Base-by-base conservation (phyloP, 2,113 vertebrate genomes). In the Hippocampus abdominalis region DNA sequence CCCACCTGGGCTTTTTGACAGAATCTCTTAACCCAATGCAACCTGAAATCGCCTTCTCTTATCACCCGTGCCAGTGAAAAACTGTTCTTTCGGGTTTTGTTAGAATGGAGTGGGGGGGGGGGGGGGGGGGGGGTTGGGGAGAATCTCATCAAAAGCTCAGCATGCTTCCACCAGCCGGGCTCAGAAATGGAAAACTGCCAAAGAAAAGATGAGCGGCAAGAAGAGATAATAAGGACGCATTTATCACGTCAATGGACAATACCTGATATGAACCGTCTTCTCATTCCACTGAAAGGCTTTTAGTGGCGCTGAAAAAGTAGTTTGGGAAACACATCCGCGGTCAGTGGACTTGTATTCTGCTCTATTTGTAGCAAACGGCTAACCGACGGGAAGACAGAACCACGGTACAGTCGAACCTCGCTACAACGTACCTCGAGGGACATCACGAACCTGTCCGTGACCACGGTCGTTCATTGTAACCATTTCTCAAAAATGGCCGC, bases 111-210 rank as follows among this genome's bases (percentile, higher is more conserved):
- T 46, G 44, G 68, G 63, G 29, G 29, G 0, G 29, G 29, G 29
- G 3, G 29, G 29, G 0, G 29, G 4, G 32, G 32, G 0, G 32
- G 32, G n/a, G n/a, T n/a, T n/a, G n/a, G n/a, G n/a, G n/a, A n/a
- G n/a, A n/a, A 81, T 29, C 72, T 82, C 80, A 86, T 86, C 66
- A 72, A 20, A 13, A n/a, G 25, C 84, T 29, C 86, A 84, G 78
- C 49, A 2, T 64, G 60, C 36, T 44, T 54, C 64, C 15, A 71
- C 64, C 39, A 61, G 32, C n/a, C n/a, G n/a, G n/a, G n/a, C n/a
- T n/a, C n/a, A n/a, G n/a, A n/a, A n/a, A n/a, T 16, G 18, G 32
- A 79, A 60, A 51, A 18, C 23, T 6, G 0, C 0, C 54, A 63
- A 69, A 42, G 69, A 67, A 60, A 57, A 54, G 32, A 60, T 46